phyloP scores from a whole-genome alignment of 2,888 invertebrate species.

The Trichogramma evanescens region DNA sequence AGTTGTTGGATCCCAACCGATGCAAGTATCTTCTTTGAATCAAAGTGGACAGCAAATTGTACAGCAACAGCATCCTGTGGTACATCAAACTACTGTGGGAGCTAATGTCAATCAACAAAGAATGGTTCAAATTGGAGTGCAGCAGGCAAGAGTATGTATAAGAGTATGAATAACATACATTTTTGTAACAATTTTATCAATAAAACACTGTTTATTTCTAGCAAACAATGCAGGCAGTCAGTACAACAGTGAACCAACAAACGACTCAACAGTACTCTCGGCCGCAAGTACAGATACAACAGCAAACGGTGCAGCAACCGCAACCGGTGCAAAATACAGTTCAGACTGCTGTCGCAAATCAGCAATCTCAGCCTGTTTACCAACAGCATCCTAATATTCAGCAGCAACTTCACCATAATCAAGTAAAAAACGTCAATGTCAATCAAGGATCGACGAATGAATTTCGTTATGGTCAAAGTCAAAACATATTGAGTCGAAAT shows the following conservation, averaged over 20 bases:
- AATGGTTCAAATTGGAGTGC: slow-evolving; percentile 38
- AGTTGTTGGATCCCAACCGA: slow-evolving; percentile 7
- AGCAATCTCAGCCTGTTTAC: background rate
- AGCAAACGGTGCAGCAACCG: slow-evolving; percentile 31
- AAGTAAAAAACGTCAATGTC: slow-evolving; percentile 40
- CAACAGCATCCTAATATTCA: slow-evolving; percentile 39
- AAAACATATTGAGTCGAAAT: slow-evolving; percentile 45
- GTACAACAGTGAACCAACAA: slow-evolving; percentile 23
- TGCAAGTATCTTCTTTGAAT: slow-evolving; percentile 10
- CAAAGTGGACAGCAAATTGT: background rate
- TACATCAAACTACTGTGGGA: slow-evolving; percentile 27
- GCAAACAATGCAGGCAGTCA: slow-evolving; percentile 9
- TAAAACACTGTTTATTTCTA: background rate
- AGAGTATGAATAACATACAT: no score
- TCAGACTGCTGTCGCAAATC: slow-evolving; percentile 29
- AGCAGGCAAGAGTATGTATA: slow-evolving; percentile 23
- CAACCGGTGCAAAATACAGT: slow-evolving; percentile 46
- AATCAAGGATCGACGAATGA: slow-evolving; percentile 42
- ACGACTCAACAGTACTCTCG: slow-evolving; percentile 32
- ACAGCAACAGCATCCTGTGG: slow-evolving; percentile 25
- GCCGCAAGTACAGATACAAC: slow-evolving; percentile 32
- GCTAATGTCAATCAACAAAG: slow-evolving; percentile 40
- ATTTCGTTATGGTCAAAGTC: slow-evolving; percentile 45
- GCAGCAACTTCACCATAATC: slow-evolving; percentile 44
- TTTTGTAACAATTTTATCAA: no score